A percentile compares a stretch with the other conserved stretches of the same genome.
Conservation (phyloP, 2,113 vertebrate species). For the Gymnarchus niloticus region DNA sequence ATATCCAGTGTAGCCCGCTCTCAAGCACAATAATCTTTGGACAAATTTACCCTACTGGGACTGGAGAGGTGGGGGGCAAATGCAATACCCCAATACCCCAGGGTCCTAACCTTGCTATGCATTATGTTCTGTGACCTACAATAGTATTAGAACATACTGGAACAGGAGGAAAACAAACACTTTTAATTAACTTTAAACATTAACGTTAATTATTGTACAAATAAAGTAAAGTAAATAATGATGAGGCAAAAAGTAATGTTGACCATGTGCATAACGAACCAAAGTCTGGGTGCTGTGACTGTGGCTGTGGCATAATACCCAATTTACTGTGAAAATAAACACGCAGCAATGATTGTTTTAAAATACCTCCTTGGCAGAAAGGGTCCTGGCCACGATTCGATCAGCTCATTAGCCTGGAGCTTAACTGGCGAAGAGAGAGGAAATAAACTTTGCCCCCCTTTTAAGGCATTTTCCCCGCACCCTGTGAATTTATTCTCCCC, state of each 20-base stretch:
- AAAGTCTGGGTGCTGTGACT: not conserved
- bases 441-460: not conserved
- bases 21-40: not conserved
- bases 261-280: not conserved
- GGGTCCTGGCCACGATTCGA: not conserved
- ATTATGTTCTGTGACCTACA: not conserved
- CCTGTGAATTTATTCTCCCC: not conserved
- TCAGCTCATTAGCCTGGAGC: not conserved
- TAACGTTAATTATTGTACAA: conserved; percentile 3
- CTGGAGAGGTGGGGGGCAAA: conserved; percentile 15
- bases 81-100: not conserved
- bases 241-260: not conserved
- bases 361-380: not conserved
- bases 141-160: not conserved
- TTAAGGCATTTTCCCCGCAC: not conserved
- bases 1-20: not conserved
- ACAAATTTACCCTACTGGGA: conserved; percentile 3
- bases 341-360: conserved; percentile 15
- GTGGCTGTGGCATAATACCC: not conserved
- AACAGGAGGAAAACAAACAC: not conserved
- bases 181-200: conserved; percentile 8
- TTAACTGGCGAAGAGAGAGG: not conserved
- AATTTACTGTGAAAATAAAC: conserved; percentile 17
- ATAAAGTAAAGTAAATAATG: not conserved
- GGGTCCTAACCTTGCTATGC: not conserved